A percentile compares a stretch with the other conserved stretches of the same genome.
These are phyloP conservation scores for Enteromius anoplus DNA, from an alignment of 2,797 vertebrate species.

Conservation along the genomic window DNA sequence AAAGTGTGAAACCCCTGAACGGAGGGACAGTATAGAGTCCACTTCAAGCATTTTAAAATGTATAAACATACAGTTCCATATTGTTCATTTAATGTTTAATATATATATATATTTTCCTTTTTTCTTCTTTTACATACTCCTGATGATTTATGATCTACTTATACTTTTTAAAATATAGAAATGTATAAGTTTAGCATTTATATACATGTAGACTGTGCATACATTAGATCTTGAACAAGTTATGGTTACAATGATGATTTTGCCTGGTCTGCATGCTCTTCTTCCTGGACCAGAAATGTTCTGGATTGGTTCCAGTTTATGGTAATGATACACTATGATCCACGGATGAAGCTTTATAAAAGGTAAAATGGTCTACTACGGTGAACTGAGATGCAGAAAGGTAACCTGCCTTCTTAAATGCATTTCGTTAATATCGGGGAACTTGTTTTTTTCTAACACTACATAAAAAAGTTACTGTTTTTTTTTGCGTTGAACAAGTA, in stretches of 20 bases:
- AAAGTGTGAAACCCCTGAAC: conserved; percentile 39
- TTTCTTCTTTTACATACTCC: conserved; percentile 23
- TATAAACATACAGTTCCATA: conserved; percentile 45
- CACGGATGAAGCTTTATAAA: conserved; percentile 29
- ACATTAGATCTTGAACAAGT: conserved; percentile 17
- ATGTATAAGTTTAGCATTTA: conserved; percentile 37
- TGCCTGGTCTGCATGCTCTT: conserved; percentile 19
- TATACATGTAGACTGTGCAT: conserved; percentile 45
- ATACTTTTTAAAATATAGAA: conserved; percentile 47
- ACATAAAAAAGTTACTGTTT: conserved; percentile 17
- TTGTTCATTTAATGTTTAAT: conserved; percentile 5
- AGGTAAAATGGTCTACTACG: conserved; percentile 6
- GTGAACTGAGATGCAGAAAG: conserved; percentile 24
- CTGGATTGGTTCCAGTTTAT: conserved; percentile 2
- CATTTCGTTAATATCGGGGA: conserved; percentile 33
- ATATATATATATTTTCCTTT: neutral
- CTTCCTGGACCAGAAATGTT: conserved; percentile 2
- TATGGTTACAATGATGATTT: conserved; percentile 8
- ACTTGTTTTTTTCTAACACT: conserved; percentile 36
- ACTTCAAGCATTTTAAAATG: conserved; percentile 33
- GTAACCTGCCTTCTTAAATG: conserved; percentile 33
- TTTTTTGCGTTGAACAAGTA: conserved; percentile 35
- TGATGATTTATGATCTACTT: conserved; percentile 33
- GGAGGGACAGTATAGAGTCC: conserved; percentile 38
- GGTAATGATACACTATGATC: conserved; percentile 16